phyloP scores from a whole-genome alignment of 1,140 invertebrate genomes.

The Lycorma delicatula region DNA sequence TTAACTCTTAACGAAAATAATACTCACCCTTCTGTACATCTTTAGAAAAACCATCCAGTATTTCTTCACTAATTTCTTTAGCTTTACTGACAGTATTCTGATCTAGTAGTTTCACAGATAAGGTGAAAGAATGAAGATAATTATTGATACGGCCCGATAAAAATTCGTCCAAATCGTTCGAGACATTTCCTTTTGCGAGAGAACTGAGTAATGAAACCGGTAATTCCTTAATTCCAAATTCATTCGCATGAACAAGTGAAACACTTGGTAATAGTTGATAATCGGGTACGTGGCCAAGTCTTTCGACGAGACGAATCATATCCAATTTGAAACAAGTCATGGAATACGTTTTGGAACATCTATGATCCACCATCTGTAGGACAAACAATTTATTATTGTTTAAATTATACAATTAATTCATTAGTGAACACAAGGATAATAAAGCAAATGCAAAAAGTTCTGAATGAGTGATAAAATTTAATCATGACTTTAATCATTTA shows the following conservation, averaged over 20 bases:
- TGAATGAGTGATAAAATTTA: too few relatives aligned
- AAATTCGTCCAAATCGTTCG: slow-evolving; percentile 19
- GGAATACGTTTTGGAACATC: slow-evolving; percentile 58
- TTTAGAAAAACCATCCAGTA: slow-evolving; percentile 5
- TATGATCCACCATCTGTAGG: slow-evolving; percentile 22
- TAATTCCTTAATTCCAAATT: slow-evolving; percentile 33
- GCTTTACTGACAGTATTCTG: slow-evolving; percentile 48
- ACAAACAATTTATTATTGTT: too few relatives aligned
- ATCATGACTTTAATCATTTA: too few relatives aligned
- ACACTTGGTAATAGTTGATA: slow-evolving; percentile 45
- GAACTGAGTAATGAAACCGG: slow-evolving; percentile 47
- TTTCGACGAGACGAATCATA: slow-evolving; percentile 64
- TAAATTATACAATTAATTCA: too few relatives aligned
- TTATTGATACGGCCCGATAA: slow-evolving; percentile 41
- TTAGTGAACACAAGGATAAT: too few relatives aligned
- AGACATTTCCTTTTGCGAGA: slow-evolving; percentile 9
- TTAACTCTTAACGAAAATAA: too few relatives aligned
- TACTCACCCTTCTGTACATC: slow-evolving; percentile 11
- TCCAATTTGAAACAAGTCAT: slow-evolving; percentile 72
- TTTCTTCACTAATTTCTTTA: slow-evolving; percentile 15
- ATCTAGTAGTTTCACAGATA: slow-evolving; percentile 63
- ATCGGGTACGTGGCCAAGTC: slow-evolving; percentile 53
- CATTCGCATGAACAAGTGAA: slow-evolving; percentile 8
- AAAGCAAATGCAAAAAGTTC: too few relatives aligned
- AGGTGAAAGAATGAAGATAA: slow-evolving; percentile 60